Percentiles rank a stretch among this genome's conserved stretches.
phyloP scores from a whole-genome alignment of 2,888 invertebrate genomes.

The Bursaphelenchus okinawaensis region DNA sequence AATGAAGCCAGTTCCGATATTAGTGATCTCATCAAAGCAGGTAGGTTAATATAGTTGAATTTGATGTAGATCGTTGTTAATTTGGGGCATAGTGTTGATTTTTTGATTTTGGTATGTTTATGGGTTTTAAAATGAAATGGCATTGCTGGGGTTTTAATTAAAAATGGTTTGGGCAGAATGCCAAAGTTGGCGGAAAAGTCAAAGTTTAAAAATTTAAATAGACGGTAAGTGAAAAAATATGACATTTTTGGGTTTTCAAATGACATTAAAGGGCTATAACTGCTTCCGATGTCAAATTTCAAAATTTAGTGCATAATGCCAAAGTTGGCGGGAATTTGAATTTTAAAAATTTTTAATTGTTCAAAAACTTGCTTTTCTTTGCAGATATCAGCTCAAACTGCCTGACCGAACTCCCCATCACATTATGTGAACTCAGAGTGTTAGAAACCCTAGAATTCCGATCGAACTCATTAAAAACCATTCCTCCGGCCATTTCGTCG shows the following conservation, averaged over 20 bases:
- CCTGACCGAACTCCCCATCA: not conserved
- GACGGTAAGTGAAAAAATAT: not conserved
- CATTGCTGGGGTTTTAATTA: too few species aligned
- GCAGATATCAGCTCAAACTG: conserved; percentile 8
- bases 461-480: conserved; percentile 1
- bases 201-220: not conserved
- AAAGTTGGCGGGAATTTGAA: not conserved
- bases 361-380: not conserved
- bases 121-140: too few species aligned
- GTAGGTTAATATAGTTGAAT: too few species aligned
- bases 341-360: not conserved
- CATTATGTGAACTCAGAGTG: conserved; percentile 3
- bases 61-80: too few species aligned
- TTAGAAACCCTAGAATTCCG: conserved; percentile 15
- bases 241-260: too few species aligned
- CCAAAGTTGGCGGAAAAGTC: not conserved
- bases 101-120: too few species aligned
- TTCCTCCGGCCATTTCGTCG: conserved; percentile 4
- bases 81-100: too few species aligned
- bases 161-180: too few species aligned
- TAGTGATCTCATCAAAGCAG: conserved; percentile 12
- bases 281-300: too few species aligned
- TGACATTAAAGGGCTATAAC: too few species aligned
- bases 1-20: conserved; percentile 5
- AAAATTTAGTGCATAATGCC: not conserved